Percentiles rank a stretch among this genome's conserved stretches.
phyloP scores from a whole-genome alignment of 1,140 invertebrate species.

The Brachionus manjavacas region DNA sequence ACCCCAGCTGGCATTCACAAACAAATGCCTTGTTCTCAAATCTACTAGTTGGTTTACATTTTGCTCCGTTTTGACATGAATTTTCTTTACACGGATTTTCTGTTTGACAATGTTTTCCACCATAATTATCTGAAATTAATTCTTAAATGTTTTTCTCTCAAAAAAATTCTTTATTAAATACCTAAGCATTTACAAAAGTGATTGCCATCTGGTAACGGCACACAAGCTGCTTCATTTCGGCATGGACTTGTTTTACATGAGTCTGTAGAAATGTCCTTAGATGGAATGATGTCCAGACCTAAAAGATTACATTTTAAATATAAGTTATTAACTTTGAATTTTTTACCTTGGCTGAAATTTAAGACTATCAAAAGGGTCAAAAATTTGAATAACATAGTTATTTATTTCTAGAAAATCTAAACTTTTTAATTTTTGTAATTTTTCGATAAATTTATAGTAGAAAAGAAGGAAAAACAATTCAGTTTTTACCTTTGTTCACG shows the following conservation, averaged over 20 bases:
- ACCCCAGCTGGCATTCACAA: not conserved
- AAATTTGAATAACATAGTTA: not conserved
- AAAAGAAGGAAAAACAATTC: not conserved
- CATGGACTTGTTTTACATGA: not conserved
- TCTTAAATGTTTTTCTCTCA: not conserved
- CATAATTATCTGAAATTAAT: not conserved
- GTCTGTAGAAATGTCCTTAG: not conserved
- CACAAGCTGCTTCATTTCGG: not conserved
- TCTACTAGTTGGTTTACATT: not conserved
- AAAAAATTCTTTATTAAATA: not conserved
- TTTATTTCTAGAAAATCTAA: not conserved
- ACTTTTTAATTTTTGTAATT: not conserved
- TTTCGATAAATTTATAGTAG: not conserved
- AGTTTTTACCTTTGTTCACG: not conserved
- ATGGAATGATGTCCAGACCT: not conserved
- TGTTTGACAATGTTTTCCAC: not conserved
- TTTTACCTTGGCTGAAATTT: not conserved
- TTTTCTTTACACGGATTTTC: not conserved
- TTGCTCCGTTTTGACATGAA: not conserved
- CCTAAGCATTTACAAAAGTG: not conserved
- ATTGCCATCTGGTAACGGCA: not conserved
- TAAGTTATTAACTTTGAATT: not conserved
- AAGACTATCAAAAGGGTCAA: not conserved
- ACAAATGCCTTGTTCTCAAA: not conserved
- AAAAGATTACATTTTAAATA: not conserved